These are phyloP conservation scores for Dolichallabes microphthalmus DNA, from an alignment of 2,113 vertebrate species.

Conservation along the genomic window DNA sequence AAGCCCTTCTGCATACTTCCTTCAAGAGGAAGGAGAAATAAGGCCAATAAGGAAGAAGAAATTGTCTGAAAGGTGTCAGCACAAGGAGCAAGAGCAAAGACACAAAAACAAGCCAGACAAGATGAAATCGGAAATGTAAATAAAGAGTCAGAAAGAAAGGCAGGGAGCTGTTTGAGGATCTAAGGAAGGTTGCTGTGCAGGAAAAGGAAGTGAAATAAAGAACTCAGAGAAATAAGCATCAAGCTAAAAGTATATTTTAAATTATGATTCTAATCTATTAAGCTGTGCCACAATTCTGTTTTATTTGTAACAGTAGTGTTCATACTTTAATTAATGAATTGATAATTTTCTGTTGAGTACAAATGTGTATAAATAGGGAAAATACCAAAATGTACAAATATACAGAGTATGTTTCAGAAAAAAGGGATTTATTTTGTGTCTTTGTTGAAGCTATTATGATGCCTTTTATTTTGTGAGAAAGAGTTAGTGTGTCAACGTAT, in stretches of 20 bases:
- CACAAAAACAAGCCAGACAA: conserved; percentile 74
- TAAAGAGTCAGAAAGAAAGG: conserved; percentile 82
- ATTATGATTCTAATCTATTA: background rate
- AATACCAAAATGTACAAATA: background rate
- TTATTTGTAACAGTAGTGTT: background rate
- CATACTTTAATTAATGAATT: background rate
- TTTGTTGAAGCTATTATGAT: background rate
- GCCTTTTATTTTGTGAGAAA: background rate
- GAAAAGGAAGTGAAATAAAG: background rate
- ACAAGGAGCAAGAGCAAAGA: conserved; percentile 81
- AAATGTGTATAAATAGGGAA: background rate
- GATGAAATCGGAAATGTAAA: conserved; percentile 76
- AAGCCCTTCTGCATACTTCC: conserved; percentile 77
- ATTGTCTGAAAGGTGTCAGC: conserved; percentile 77
- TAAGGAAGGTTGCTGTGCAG: conserved; percentile 74
- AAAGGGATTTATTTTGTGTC: background rate
- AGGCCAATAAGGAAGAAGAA: conserved; percentile 66
- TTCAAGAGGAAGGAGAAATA: conserved; percentile 85
- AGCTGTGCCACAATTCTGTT: background rate
- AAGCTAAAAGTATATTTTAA: background rate
- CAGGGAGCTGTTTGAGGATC: conserved; percentile 81
- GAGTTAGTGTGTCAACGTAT: background rate
- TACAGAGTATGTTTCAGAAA: background rate
- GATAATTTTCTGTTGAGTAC: background rate
- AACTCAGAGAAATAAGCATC: background rate